A percentile compares a stretch with the other conserved stretches of the same genome.
Evolutionary conservation across 2,888 invertebrate genomes (phyloP).

Genomic region (Trissoscelio sp.): DNA sequence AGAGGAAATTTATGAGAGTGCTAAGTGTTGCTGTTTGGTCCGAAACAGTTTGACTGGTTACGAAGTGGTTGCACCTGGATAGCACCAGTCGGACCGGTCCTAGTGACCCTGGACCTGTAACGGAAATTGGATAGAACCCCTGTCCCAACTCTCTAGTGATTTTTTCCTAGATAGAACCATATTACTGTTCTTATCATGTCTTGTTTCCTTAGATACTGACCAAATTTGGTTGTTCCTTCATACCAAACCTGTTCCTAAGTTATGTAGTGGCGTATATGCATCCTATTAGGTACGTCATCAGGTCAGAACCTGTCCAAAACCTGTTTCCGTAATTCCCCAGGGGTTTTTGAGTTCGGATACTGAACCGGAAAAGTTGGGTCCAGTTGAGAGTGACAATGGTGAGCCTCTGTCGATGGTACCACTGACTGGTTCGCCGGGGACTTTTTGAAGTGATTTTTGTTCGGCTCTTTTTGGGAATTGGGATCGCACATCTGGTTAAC

Average conservation of each 20-base stretch:
- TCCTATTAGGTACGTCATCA: conserved; percentile 72
- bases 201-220: background rate
- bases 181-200: background rate
- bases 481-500: conserved; percentile 48
- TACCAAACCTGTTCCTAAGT: background rate
- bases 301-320: conserved; percentile 2
- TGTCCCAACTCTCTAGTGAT: conserved; percentile 9
- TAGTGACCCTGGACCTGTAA: background rate
- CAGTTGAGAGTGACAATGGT: conserved; percentile 3
- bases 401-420: background rate
- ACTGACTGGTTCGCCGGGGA: conserved; percentile 7
- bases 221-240: background rate
- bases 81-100: background rate
- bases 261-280: conserved; percentile 70
- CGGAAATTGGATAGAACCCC: background rate
- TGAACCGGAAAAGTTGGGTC: background rate
- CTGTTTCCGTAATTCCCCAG: background rate
- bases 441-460: background rate
- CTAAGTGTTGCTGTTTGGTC: background rate
- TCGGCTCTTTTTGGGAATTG: background rate
- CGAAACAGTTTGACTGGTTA: conserved; percentile 8
- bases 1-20: background rate
- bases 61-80: conserved; percentile 8
- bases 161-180: background rate
- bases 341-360: background rate